Evolutionary conservation across 2,797 vertebrate species (phyloP), one percentile per base, ranked within the genome.

Genomic region (Halcyon chelicuti): DNA sequence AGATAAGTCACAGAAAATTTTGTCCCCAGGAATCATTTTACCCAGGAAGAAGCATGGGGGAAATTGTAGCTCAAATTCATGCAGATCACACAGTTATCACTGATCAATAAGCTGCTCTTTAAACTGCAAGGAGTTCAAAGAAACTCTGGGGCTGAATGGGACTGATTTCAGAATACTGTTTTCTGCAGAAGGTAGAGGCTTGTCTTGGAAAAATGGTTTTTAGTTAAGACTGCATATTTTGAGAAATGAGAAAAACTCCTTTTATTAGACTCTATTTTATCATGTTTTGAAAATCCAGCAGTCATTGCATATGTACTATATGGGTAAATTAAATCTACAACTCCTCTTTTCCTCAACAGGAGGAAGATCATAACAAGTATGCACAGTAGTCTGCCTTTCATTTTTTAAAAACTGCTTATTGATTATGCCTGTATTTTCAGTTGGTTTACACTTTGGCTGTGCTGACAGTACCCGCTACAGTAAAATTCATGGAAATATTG

Each of bases 181-280:
- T 95, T 68, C 73, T 93, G 68, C 58, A 86, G 87, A 54, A 54
- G 93, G 66, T 44, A 81, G 72, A 91, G 49, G 33, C 23, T 95
- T 96, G 74, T 46, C 72, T 75, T 90, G 72, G 73, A 72, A 83
- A 83, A 88, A 57, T 7, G 26, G 4, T 42, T 71, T 93, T 90
- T 65, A 86, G 57, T 89, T 94, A 93, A 91, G 62, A 77, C 23
- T 39, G 16, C 9, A 71, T 46, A 16, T 54, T 95, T 88, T 47
- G 42, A 88, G 85, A 88, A 93, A 83, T 58, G 31, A 89, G 71
- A 70, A 46, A 61, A 83, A 63, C 25, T 65, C 63, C 65, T 71
- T 94, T 62, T 63, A 82, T 76, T 85, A 87, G 35, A 49, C 9
- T 61, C 25, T 23, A 4, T 61, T 87, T 70, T 57, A 77, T 49